Base-by-base conservation (phyloP, 1,140 invertebrate genomes). In the Forficula auricularia region DNA sequence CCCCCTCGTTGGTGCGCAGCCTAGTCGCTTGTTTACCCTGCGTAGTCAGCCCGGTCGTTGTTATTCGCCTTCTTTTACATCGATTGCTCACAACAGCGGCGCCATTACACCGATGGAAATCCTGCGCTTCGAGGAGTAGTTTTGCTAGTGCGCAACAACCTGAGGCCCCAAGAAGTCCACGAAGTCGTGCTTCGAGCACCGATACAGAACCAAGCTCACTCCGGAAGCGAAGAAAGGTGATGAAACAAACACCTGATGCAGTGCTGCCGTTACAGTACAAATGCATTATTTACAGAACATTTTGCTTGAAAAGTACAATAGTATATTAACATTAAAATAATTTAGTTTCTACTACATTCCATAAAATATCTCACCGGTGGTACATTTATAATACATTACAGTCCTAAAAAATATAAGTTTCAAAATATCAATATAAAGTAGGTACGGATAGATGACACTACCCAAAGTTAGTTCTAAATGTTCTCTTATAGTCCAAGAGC, bases 51-150 rank as follows among this genome's bases (percentile, higher is more conserved):
- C 73, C 73, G 0, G 56, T 75, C 3, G 71, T 77, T 12, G 57
- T 76, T 8, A 52, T 77, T 10, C 57, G 73, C 8, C 58, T 77
- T 3, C 57, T 76, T 15, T 63, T 71, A 36, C 73, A 77, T 53
- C 62, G 71, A 36, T 57, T 76, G 14, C 67, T 67, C 2, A 63
- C 60, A n/a, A 65, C 64, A n/a, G 57, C 61, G 12, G 56, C 64
- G 3, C 52, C 50, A 19, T 54, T 64, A 18, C 54, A 59, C 48
- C 50, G 62, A 45, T 64, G 62, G 63, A 64, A 65, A 46, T 60
- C 57, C 38, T 63, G 62, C 48, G 58, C 63, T 19, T 63, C 59
- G 13, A 53, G 64, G n/a, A 60, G 58, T 3, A 55, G 51, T 18
- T 60, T 55, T 20, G 60, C 59, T 19, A 62, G 58, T 9, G 59